These are phyloP conservation scores for Neomorphus geoffroyi DNA, from an alignment of 2,797 vertebrate genomes.

Conservation along the genomic window DNA sequence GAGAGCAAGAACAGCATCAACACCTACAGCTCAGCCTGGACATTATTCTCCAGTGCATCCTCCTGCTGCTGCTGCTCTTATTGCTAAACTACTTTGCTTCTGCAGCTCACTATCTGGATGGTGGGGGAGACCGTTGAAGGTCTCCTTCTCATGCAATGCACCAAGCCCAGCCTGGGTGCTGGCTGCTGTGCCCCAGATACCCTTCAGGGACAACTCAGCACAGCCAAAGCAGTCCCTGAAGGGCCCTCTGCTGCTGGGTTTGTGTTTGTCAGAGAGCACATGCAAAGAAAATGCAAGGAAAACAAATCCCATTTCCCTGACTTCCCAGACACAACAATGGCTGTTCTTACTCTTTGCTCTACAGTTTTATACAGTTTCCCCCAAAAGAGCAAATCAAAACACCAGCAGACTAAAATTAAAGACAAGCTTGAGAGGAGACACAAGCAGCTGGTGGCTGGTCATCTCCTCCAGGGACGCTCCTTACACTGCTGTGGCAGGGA, in stretches of 20 bases:
- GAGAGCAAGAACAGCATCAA: background rate
- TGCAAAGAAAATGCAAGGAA: background rate
- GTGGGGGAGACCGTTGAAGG: fast-evolving
- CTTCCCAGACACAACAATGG: background rate
- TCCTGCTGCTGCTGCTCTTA: background rate
- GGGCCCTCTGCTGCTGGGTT: background rate
- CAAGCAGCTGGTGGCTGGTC: background rate
- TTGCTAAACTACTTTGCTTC: background rate
- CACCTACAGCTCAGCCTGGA: background rate
- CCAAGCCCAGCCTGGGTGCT: background rate
- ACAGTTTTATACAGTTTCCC: background rate
- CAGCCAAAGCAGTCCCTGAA: background rate
- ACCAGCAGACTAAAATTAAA: background rate
- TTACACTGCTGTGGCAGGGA: fast-evolving
- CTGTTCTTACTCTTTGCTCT: background rate
- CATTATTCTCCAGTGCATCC: background rate
- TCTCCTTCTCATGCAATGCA: background rate
- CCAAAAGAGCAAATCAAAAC: background rate
- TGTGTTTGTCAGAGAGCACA: background rate
- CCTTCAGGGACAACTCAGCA: background rate
- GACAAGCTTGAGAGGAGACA: background rate
- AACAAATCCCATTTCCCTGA: background rate
- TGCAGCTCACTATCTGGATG: background rate
- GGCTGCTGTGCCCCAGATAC: background rate
- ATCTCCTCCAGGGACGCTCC: background rate